Percentiles rank a stretch among this genome's conserved stretches.
These are phyloP conservation scores for Ageneiosus marmoratus DNA, from an alignment of 2,113 vertebrate species.

Conservation along the genomic window DNA sequence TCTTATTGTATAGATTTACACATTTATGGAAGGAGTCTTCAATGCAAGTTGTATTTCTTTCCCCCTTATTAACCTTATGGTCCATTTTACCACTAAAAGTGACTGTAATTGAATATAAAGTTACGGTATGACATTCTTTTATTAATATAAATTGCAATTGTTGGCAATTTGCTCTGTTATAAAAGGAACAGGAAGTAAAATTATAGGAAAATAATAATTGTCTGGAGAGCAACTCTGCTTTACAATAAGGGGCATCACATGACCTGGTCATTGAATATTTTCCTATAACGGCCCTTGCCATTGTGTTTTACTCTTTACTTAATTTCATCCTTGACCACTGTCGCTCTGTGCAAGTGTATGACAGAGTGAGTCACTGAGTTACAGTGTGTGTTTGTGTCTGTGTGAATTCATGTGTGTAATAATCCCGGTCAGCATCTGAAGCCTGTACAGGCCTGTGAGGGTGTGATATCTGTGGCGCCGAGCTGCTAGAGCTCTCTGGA, in stretches of 20 bases:
- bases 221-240: too few relatives aligned
- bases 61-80: background rate
- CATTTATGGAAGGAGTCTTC: background rate
- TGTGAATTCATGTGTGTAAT: constrained; percentile 33
- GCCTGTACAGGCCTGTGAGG: constrained; percentile 11
- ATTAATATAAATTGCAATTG: background rate
- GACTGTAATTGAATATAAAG: too few relatives aligned
- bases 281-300: background rate
- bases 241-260: background rate
- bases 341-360: background rate
- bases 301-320: background rate
- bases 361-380: constrained; percentile 9
- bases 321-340: background rate
- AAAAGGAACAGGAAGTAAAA: background rate
- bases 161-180: background rate
- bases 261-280: background rate
- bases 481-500: constrained; percentile 30
- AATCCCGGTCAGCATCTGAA: constrained; percentile 25
- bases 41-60: background rate
- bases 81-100: too few relatives aligned
- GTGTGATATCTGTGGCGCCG: constrained; percentile 8
- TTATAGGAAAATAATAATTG: background rate
- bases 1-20: background rate
- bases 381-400: background rate
- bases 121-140: too few relatives aligned